Conservation (phyloP, 2,113 vertebrate species). For the Leiothrix lutea region DNA sequence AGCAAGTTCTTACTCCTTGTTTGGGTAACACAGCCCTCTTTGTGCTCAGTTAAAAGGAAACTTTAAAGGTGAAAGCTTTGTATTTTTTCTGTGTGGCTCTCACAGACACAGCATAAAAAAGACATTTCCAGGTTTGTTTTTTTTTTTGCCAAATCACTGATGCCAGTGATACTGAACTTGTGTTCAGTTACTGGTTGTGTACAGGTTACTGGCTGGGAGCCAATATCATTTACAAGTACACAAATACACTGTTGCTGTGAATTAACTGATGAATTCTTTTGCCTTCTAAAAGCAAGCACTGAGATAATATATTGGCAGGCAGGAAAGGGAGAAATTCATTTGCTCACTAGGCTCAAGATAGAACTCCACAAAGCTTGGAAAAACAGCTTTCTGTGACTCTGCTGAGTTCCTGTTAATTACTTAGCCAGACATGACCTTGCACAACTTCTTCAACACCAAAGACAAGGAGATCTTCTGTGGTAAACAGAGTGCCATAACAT, state of each 20-base stretch:
- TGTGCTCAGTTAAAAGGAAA: neutral
- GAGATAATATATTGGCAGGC: neutral
- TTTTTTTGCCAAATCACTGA: neutral
- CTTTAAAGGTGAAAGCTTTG: neutral
- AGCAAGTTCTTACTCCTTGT: neutral
- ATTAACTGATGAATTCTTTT: neutral
- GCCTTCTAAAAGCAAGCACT: neutral
- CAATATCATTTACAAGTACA: neutral
- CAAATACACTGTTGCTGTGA: neutral
- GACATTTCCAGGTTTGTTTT: rapidly evolving
- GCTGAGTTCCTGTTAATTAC: conserved; percentile 39
- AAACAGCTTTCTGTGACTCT: conserved; percentile 33
- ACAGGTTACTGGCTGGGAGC: neutral
- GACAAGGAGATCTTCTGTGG: neutral
- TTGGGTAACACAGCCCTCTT: neutral
- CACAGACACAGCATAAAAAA: neutral
- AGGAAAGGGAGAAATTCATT: neutral
- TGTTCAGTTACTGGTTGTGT: neutral
- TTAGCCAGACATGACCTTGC: conserved; percentile 2
- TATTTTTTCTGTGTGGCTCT: neutral
- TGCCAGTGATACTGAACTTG: neutral
- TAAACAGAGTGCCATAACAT: neutral
- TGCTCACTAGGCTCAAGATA: neutral
- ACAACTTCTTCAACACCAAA: neutral
- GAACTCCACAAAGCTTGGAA: neutral